Conservation (phyloP, 2,113 vertebrate genomes). For the Climacteris rufus region DNA sequence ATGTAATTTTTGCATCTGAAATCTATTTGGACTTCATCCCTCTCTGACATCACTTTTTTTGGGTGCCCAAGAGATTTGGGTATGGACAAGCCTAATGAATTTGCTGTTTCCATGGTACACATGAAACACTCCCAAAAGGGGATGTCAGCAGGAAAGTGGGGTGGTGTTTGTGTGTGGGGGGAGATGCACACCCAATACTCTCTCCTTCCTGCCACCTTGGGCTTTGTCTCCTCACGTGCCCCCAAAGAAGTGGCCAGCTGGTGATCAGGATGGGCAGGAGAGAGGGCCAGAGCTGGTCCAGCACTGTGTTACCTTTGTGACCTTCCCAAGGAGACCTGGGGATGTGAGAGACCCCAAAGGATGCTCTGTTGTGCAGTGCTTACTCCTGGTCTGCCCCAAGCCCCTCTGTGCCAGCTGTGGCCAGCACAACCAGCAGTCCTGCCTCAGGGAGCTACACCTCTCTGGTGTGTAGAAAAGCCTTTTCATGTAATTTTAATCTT, state of each 20-base stretch:
- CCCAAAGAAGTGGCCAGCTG: neutral
- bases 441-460: neutral
- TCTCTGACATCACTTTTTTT: neutral
- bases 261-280: neutral
- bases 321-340: neutral
- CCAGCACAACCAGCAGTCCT: neutral
- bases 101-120: neutral
- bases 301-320: neutral
- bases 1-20: neutral
- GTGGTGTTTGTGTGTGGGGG: fast-evolving
- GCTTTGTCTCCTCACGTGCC: neutral
- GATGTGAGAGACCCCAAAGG: neutral
- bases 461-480: neutral
- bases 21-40: neutral
- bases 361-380: neutral
- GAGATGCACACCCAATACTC: fast-evolving
- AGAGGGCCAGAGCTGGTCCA: neutral
- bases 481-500: neutral
- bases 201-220: neutral
- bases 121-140: neutral
- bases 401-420: neutral
- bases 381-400: fast-evolving
- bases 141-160: neutral
- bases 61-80: neutral
- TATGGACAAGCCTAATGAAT: neutral